Base-by-base conservation (phyloP, 2,797 vertebrate genomes). In the Oryzias dopingdopingensis region DNA sequence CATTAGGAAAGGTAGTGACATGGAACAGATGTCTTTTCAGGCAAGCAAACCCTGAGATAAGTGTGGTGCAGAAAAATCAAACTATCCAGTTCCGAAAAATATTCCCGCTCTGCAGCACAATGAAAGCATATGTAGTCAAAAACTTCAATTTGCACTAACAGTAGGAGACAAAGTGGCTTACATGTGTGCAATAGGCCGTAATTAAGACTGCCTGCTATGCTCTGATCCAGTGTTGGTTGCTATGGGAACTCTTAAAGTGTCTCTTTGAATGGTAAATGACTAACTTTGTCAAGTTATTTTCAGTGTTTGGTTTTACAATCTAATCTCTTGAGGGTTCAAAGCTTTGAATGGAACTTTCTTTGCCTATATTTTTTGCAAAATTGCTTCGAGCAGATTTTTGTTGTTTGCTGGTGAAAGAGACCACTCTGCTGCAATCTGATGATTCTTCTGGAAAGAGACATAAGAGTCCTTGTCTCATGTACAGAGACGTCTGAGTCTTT, bases 161-260 rank as follows among this genome's bases (percentile, higher is more conserved):
- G 70, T 63, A 4, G 52, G 51, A 0, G 5, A 52, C 47, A 59
- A 65, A 78, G 53, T 49, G 42, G 15, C 56, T 67, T 52, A 54
- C 16, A 24, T 57, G 24, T 22, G 15, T 50, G 29, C 29, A 61
- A n/a, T 24, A 62, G 42, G 55, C 13, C 20, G 52, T 24, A 58
- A 67, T 56, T 60, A 66, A 76, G 65, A 76, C 83, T 67, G 67
- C 62, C 45, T 14, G 12, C 2, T 48, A 46, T 5, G 12, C 59
- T 70, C 45, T 48, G 56, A 61, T 67, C 44, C 62, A 47, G 4
- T 56, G 4, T 50, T 20, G 17, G 82, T 85, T 82, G 63, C 76
- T 71, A 84, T 83, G 67, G 79, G n/a, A 83, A 80, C 56, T 40
- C 17, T 13, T n/a, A 59, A 59, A 59, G 59, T 50, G 41, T 53